Evolutionary conservation across 2,113 vertebrate genomes (phyloP), one percentile per base, ranked within the genome.

Genomic region (Thamnophis sirtalis): DNA sequence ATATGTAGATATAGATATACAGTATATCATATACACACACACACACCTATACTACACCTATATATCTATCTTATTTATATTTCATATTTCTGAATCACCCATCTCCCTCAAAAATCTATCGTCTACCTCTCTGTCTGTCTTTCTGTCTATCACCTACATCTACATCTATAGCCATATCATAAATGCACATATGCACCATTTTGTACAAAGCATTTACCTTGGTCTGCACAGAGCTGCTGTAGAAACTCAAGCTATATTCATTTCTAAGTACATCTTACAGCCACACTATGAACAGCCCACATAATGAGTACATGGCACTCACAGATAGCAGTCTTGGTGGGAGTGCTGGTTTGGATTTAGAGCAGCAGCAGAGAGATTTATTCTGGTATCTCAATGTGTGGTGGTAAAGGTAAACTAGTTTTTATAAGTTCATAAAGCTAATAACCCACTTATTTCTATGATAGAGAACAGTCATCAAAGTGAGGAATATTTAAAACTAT

Each of bases 91-190:
- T 28, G 26, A 63, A 63, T 63, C 9, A 4, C 28, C 60, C 60
- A 68, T 68, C 4, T 68, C 60, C 28, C 9, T 68, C 60, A 68
- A 68, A 68, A 68, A 28, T 63, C 60, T 28, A 26, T 58, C 22
- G 0, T 24, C 9, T 4, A 0, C 24, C 21, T 9, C 0, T 58
- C 19, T 0, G 2, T 21, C 4, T 21, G 0, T 21, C 17, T 19
- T 4, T 19, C 13, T 55, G 4, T 19, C 13, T 19, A 55, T 1
- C 19, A 54, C 6, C 19, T 1, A 55, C 55, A 56, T 56, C 1
- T 21, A 56, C 55, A 56, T 8, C 55, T 56, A 22, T 56, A 56
- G 21, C 5, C 55, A 24, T 56, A 56, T 55, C 15, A 55, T 22
- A 56, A 56, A 63, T 28, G 11, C 9, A 26, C 24, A 60, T 60